A percentile compares a stretch with the other conserved stretches of the same genome.
phyloP scores from a whole-genome alignment of 2,113 vertebrate species.

The Paracanthobrama guichenoti region DNA sequence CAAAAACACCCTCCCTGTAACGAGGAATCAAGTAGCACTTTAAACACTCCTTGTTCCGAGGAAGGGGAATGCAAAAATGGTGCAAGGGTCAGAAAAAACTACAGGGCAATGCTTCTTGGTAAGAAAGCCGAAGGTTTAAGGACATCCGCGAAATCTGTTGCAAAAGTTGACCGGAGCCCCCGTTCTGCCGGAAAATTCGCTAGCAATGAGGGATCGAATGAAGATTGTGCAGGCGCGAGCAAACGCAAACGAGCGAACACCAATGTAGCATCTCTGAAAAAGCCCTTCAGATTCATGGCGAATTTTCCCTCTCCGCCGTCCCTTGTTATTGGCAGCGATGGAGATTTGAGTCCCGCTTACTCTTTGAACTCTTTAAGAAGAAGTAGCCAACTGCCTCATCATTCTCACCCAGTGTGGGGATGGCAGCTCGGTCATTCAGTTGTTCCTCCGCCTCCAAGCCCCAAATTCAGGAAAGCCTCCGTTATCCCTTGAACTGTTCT shows the following conservation, averaged over 20 bases:
- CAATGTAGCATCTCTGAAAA: conserved; percentile 85
- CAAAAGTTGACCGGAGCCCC: conserved; percentile 85
- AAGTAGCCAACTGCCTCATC: conserved; percentile 93
- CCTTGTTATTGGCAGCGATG: conserved; percentile 92
- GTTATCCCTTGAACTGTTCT: conserved; percentile 63
- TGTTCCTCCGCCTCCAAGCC: conserved; percentile 97
- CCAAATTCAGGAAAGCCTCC: conserved; percentile 92
- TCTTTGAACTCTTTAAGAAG: conserved; percentile 94
- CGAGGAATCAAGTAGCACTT: conserved; percentile 88
- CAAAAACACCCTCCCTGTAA: conserved; percentile 78
- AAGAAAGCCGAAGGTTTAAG: conserved; percentile 81
- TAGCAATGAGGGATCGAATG: conserved; percentile 83
- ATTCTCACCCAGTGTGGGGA: conserved; percentile 98
- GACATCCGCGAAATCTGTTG: conserved; percentile 85
- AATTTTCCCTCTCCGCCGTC: conserved; percentile 98
- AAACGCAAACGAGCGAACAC: conserved; percentile 87
- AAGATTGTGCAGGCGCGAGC: conserved; percentile 88
- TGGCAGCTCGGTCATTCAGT: conserved; percentile 97
- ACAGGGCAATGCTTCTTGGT: conserved; percentile 85
- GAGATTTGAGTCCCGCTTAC: conserved; percentile 97
- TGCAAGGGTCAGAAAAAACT: conserved; percentile 87
- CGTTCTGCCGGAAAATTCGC: conserved; percentile 83
- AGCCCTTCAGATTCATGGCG: conserved; percentile 96
- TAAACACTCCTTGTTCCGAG: conserved; percentile 82
- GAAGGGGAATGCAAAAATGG: conserved; percentile 89